Conservation (phyloP, 2,797 vertebrate genomes). For the Zalophus californianus region DNA sequence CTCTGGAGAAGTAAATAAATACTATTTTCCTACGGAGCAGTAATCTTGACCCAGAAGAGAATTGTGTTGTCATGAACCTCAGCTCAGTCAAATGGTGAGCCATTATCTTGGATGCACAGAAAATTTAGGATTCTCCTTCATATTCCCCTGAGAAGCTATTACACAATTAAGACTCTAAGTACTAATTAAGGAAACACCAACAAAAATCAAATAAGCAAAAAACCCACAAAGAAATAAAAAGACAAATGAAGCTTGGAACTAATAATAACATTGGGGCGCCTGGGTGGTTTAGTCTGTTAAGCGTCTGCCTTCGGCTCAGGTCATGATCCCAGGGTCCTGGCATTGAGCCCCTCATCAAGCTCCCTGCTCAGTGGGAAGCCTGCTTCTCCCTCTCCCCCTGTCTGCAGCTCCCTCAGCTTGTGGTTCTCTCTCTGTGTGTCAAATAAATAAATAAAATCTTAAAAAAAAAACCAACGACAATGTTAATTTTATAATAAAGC, state of each 20-base stretch:
- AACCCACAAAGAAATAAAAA: background rate
- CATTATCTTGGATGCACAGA: background rate
- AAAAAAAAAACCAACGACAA: background rate
- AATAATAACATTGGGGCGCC: background rate
- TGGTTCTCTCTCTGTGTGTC: too few species aligned
- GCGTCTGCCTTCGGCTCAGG: background rate
- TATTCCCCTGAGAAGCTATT: background rate
- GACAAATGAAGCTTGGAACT: background rate
- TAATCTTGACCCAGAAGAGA: constrained; percentile 53
- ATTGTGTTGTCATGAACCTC: constrained; percentile 8
- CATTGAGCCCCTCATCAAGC: too few species aligned
- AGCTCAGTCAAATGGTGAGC: background rate
- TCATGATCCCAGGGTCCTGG: too few species aligned
- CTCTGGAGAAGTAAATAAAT: constrained; percentile 69
- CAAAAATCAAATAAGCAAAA: background rate
- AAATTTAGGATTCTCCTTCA: background rate
- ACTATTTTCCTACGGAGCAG: constrained; percentile 12
- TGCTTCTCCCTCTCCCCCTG: too few species aligned
- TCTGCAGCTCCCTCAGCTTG: too few species aligned
- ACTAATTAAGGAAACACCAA: background rate
- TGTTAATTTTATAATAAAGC: background rate
- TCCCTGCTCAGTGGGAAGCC: too few species aligned
- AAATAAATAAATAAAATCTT: too few species aligned
- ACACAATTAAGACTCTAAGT: background rate
- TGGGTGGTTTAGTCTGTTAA: too few species aligned